Conservation (phyloP, 92 coral and sea anemone species). For the Ricordea florida region DNA sequence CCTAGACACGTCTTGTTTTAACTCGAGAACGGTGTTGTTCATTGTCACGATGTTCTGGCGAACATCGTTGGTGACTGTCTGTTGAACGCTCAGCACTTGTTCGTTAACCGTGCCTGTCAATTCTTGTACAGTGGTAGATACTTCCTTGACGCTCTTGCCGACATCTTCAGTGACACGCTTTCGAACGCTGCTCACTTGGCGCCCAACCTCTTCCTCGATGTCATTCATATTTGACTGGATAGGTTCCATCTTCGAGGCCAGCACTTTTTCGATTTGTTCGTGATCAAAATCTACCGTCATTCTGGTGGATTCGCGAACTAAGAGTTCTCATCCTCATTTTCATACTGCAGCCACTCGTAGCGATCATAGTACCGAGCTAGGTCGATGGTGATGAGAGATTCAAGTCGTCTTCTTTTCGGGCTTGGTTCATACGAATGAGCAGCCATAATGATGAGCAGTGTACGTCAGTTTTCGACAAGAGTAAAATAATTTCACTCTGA, state of each 20-base stretch:
- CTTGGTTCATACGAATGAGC: too few species aligned
- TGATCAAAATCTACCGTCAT: constrained; percentile 16
- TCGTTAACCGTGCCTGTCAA: background rate
- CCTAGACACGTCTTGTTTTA: background rate
- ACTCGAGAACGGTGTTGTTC: background rate
- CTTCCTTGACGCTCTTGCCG: background rate
- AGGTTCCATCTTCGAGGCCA: constrained; percentile 37
- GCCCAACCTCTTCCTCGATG: background rate
- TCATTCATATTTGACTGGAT: constrained; percentile 6
- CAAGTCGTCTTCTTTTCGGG: too few species aligned
- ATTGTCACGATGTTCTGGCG: background rate
- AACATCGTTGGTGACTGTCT: background rate
- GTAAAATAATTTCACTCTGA: too few species aligned
- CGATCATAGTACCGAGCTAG: too few species aligned
- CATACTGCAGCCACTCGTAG: too few species aligned
- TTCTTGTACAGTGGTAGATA: background rate
- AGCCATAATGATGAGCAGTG: too few species aligned
- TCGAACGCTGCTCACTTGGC: background rate
- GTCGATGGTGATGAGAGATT: too few species aligned
- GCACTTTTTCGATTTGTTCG: constrained; percentile 38
- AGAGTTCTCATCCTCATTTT: too few species aligned
- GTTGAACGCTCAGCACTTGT: constrained; percentile 5
- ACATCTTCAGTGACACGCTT: background rate
- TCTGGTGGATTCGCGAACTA: constrained; percentile 27
- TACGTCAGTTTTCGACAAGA: too few species aligned